Conservation (phyloP, 2,888 invertebrate species). For the Chirona hameri region DNA sequence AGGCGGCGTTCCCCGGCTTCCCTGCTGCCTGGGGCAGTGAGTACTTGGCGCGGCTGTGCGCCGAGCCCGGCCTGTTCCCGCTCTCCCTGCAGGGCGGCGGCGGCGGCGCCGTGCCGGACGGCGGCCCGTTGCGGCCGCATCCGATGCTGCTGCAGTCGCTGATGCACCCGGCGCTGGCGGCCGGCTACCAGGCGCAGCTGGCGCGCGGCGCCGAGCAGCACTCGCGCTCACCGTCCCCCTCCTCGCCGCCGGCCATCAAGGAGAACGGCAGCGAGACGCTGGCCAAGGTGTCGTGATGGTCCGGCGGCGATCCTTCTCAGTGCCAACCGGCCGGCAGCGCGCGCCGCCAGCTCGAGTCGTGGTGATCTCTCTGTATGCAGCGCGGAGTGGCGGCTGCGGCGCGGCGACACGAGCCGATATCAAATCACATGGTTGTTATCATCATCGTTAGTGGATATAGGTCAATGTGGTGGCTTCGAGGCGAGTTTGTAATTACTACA, state of each 20-base stretch:
- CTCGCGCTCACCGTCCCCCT: background rate
- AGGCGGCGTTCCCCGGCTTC: background rate
- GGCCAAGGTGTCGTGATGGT: constrained; percentile 23
- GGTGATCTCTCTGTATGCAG: background rate
- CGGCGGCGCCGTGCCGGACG: background rate
- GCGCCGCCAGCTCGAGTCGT: background rate
- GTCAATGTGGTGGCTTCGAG: constrained; percentile 22
- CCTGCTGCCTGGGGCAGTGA: constrained; percentile 11
- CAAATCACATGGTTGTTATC: constrained; percentile 28
- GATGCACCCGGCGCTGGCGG: constrained; percentile 23
- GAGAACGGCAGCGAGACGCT: constrained; percentile 4
- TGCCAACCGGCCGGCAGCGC: background rate
- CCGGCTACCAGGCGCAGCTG: constrained; percentile 6
- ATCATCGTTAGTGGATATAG: constrained; percentile 27
- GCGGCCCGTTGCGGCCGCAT: constrained; percentile 3
- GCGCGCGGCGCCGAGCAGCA: constrained; percentile 1
- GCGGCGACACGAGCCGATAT: background rate
- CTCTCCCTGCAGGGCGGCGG: background rate
- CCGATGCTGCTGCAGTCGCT: constrained; percentile 26
- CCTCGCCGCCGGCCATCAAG: background rate
- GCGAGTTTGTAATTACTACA: constrained; percentile 23
- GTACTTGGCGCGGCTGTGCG: constrained; percentile 23
- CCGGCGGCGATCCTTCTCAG: background rate
- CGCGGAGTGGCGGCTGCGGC: background rate
- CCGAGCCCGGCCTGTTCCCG: constrained; percentile 5